phyloP scores from a whole-genome alignment of 1,140 invertebrate genomes.

The Laupala kohalensis region DNA sequence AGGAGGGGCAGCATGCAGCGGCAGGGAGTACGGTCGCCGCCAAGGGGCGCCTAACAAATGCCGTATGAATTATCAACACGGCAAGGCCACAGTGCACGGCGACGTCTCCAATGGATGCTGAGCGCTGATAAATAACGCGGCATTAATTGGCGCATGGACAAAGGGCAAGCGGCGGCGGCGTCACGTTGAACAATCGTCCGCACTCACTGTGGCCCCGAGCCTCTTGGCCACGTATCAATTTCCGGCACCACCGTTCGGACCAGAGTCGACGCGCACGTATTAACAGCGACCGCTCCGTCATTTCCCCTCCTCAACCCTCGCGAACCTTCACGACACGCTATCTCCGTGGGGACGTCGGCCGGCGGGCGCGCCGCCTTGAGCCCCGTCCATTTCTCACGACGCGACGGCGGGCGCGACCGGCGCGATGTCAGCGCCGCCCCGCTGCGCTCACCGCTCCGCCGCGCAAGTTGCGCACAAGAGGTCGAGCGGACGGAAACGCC shows the following conservation, averaged over 20 bases:
- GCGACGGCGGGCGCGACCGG: no score
- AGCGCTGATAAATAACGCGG: not conserved
- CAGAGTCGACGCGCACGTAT: not conserved
- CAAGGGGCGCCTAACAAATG: not conserved
- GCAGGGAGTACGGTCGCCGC: not conserved
- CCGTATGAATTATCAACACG: not conserved
- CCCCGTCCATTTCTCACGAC: not conserved
- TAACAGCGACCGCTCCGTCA: not conserved
- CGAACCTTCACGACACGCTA: no score
- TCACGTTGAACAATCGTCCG: not conserved
- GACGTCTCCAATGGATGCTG: not conserved
- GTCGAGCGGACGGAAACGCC: no score
- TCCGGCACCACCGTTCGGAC: not conserved
- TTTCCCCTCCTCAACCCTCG: no score
- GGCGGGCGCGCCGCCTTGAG: not conserved
- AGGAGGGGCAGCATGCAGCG: not conserved
- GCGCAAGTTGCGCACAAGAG: no score
- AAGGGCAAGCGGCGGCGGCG: not conserved
- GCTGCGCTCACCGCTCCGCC: no score
- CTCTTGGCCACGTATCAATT: not conserved
- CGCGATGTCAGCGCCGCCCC: no score
- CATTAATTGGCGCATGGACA: not conserved
- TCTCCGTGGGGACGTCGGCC: no score
- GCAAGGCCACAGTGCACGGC: not conserved
- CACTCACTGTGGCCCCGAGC: no score